phyloP scores from a whole-genome alignment of 2,797 vertebrate species.

The Leuciscus waleckii region DNA sequence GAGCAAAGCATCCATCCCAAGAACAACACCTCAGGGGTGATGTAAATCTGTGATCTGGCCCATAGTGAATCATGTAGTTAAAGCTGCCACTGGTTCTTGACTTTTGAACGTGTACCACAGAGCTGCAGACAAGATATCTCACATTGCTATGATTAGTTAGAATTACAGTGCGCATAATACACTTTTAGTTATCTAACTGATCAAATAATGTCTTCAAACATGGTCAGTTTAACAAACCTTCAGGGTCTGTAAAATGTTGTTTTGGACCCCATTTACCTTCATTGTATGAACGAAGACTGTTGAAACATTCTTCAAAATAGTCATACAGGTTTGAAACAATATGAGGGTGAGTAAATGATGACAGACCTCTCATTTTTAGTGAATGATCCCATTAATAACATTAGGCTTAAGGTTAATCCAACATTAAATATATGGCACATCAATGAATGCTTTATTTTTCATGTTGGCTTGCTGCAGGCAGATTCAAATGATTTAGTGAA shows the following conservation, averaged over 20 bases:
- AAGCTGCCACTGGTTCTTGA: conserved; percentile 7
- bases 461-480: neutral
- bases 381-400: neutral
- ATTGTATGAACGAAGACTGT: neutral
- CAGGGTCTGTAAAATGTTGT: neutral
- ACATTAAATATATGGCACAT: neutral
- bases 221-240: neutral
- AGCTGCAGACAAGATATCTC: neutral
- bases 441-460: conserved; percentile 6
- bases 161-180: neutral
- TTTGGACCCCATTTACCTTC: neutral
- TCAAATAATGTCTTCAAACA: neutral
- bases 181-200: neutral
- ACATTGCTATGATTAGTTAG: neutral
- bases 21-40: neutral
- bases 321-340: neutral
- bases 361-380: neutral
- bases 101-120: neutral
- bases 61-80: neutral
- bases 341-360: neutral
- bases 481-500: conserved; percentile 37
- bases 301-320: neutral
- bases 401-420: conserved; percentile 4
- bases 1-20: neutral
- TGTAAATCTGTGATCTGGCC: conserved; percentile 3